Evolutionary conservation across 2,888 invertebrate species (phyloP).

Genomic region (Plebejus argus): DNA sequence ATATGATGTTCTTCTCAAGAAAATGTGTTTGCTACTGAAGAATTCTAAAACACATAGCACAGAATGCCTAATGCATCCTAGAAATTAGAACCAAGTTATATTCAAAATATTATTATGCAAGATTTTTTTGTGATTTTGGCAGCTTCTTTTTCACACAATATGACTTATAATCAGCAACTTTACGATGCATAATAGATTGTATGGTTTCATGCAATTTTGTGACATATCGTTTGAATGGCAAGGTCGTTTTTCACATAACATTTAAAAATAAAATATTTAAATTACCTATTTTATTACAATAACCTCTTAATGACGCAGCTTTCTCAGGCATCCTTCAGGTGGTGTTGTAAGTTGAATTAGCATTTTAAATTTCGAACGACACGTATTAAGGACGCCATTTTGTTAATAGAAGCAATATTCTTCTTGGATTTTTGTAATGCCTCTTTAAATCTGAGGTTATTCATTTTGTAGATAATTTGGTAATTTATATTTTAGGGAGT

Average conservation of each 20-base stretch:
- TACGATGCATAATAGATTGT: not conserved
- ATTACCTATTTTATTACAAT: slow-evolving; percentile 13
- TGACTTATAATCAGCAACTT: no score
- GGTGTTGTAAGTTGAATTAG: not conserved
- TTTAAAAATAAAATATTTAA: slow-evolving; percentile 4
- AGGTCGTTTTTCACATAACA: slow-evolving; percentile 9
- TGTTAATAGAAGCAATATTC: not conserved
- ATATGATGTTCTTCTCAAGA: no score
- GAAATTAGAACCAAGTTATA: no score
- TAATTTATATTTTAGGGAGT: no score
- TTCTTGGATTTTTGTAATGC: not conserved
- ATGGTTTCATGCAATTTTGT: not conserved
- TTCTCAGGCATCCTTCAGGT: slow-evolving; percentile 22
- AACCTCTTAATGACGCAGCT: slow-evolving; percentile 4
- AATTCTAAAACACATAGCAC: no score
- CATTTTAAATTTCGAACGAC: slow-evolving; percentile 13
- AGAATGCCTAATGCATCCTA: no score
- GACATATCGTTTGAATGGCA: slow-evolving; percentile 13
- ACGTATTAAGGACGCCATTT: not conserved
- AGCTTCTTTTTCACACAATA: not conserved
- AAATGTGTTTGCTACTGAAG: no score
- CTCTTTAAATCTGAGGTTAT: not conserved
- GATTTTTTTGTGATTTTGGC: no score
- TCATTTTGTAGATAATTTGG: no score
- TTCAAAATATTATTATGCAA: no score